Evolutionary conservation across 2,888 invertebrate genomes (phyloP).

Genomic region (Nowickia ferox): DNA sequence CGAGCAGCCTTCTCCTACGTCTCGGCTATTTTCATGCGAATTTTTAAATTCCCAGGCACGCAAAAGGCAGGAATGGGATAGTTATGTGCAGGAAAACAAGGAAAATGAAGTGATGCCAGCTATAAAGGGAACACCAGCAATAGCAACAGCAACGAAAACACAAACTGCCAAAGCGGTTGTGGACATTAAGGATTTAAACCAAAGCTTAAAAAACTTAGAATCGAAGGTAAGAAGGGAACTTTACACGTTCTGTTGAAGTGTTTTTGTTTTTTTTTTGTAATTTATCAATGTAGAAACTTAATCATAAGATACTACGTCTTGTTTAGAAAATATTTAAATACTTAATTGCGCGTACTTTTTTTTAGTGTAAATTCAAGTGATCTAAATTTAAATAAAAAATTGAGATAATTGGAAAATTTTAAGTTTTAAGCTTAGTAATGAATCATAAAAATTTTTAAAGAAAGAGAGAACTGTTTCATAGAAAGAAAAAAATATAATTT

Average conservation of each 20-base stretch:
- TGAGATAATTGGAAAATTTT: no score
- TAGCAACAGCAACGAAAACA: slow-evolving; percentile 28
- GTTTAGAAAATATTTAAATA: no score
- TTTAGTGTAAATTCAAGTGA: no score
- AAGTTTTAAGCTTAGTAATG: no score
- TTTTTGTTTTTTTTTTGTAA: not conserved
- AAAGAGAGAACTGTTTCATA: no score
- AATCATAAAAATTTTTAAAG: no score
- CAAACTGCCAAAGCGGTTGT: slow-evolving; percentile 15
- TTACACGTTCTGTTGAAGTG: not conserved
- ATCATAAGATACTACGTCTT: no score
- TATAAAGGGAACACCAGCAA: not conserved
- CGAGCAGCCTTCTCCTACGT: slow-evolving; percentile 66
- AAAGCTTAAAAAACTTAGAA: slow-evolving; percentile 74
- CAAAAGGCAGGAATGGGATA: slow-evolving; percentile 69
- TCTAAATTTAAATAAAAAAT: no score
- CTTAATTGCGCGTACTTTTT: no score
- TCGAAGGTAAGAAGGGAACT: slow-evolving; percentile 41
- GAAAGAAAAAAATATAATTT: no score
- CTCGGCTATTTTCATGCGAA: slow-evolving; percentile 67
- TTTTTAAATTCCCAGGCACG: slow-evolving; percentile 68
- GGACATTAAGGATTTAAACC: slow-evolving; percentile 73
- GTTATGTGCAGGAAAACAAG: slow-evolving; percentile 63
- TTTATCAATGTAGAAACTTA: not conserved
- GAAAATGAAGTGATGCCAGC: slow-evolving; percentile 31